phyloP scores from a whole-genome alignment of 1,140 invertebrate species.

The Asbolus verrucosus region DNA sequence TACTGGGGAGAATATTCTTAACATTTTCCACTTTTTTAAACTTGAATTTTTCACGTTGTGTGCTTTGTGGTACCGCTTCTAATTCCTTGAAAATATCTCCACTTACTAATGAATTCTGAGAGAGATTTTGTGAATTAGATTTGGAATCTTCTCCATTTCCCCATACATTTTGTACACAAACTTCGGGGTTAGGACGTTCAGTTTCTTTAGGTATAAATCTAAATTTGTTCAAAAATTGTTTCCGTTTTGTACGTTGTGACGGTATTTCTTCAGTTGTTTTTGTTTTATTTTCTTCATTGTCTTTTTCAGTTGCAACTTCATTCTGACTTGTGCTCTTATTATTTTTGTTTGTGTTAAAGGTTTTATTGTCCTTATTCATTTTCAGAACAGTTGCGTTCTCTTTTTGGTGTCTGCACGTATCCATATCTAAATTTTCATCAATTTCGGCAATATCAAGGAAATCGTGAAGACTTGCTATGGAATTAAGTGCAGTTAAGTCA shows the following conservation, averaged over 20 bases:
- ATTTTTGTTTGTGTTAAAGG: no score
- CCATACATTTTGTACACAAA: no score
- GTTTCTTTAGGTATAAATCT: slow-evolving; percentile 6
- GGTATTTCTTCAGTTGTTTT: neutral
- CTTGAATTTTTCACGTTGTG: no score
- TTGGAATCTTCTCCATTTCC: no score
- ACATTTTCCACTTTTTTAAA: neutral
- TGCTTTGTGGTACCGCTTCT: no score
- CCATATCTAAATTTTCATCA: neutral
- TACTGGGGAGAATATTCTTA: neutral
- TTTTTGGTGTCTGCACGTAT: no score
- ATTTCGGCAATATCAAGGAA: neutral
- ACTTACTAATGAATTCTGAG: neutral
- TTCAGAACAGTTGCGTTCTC: neutral
- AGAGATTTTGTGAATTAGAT: no score
- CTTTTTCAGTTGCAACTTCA: neutral
- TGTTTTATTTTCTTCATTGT: neutral
- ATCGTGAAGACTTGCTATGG: slow-evolving; percentile 55
- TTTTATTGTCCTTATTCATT: neutral
- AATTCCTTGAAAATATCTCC: no score
- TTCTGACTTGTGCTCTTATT: neutral
- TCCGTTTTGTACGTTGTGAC: slow-evolving; percentile 14
- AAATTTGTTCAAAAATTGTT: slow-evolving; percentile 21
- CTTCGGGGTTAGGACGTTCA: neutral
- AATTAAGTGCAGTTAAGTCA: slow-evolving; percentile 46